A percentile compares a stretch with the other conserved stretches of the same genome.
Evolutionary conservation across 2,113 vertebrate genomes (phyloP).

Genomic region (Ranitomeya variabilis): DNA sequence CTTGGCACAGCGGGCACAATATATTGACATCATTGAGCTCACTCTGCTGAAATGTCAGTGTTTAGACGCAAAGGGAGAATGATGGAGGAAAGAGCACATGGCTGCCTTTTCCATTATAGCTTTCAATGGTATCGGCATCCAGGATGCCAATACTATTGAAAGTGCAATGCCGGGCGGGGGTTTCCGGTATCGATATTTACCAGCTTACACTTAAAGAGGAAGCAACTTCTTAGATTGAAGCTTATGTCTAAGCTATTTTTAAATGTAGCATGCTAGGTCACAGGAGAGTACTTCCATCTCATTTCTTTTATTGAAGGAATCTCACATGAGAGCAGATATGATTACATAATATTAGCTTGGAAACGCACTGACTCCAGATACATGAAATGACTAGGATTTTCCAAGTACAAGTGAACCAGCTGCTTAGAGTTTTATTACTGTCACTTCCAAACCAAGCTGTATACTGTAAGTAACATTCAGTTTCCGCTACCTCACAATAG

Average conservation of each 20-base stretch:
- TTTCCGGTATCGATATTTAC: not conserved
- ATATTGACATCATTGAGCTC: no score
- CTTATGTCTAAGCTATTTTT: not conserved
- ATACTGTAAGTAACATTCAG: constrained; percentile 18
- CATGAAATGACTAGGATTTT: constrained; percentile 36
- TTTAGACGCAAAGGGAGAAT: no score
- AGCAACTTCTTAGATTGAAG: not conserved
- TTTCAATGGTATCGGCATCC: no score
- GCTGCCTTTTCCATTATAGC: no score
- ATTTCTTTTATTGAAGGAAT: not conserved
- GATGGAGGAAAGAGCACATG: no score
- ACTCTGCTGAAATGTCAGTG: no score
- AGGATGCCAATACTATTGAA: no score
- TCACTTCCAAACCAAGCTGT: not conserved
- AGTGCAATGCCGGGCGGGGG: no score
- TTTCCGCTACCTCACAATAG: constrained; percentile 46
- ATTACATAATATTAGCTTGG: constrained; percentile 42
- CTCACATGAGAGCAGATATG: not conserved
- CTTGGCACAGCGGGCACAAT: no score
- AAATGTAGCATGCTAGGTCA: not conserved
- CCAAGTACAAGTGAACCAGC: constrained; percentile 19
- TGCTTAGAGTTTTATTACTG: constrained; percentile 39
- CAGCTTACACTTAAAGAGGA: not conserved
- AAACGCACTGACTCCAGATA: constrained; percentile 34
- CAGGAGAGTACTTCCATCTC: not conserved